Base-by-base conservation (phyloP, 2,888 invertebrate species). In the Zeuzera pyrina region DNA sequence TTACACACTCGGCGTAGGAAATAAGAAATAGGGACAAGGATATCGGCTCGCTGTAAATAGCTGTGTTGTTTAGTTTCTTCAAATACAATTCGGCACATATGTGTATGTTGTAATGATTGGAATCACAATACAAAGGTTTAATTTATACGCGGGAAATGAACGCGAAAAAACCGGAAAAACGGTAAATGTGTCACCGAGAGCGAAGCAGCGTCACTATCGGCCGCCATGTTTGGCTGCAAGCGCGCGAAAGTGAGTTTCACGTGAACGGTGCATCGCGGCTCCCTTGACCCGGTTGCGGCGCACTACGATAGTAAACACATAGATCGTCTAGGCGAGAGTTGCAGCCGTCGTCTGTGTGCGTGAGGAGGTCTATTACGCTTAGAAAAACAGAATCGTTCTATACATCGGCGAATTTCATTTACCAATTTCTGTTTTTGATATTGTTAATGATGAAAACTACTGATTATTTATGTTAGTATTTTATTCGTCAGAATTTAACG, bases 221-320 rank as follows among this genome's bases (percentile, higher is more conserved):
- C 72, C 58, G 78, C 74, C 74, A 74, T 74, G 66, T 73, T 71
- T 59, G 68, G 34, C 33, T 32, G 61, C 73, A 70, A 67, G 67
- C 74, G 72, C 74, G 78, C 81, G 83, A 83, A 83, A 83, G 83
- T 83, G 81, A 83, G 81, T 83, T 81, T 78, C 76, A 67, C 76
- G 73, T 65, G 73, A 76, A 67, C 77, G 77, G 72, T 81, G 83
- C 81, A 81, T 77, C 81, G 77, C 65, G 63, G 56, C 64, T 79
- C 81, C 81, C 81, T 81, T 83, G 83, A 83, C 83, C 81, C 64
- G 70, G 62, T 76, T 83, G 61, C 49, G 41, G 45, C 62, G 61
- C 68, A 63, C 70, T 66, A 60, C 65, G 63, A 66, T 68, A 70
- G 66, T 71, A 70, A 71, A 64, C 66, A 69, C 62, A 67, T 58